These are phyloP conservation scores for Apis cerana DNA, from an alignment of 1,140 invertebrate genomes.

Conservation along the genomic window DNA sequence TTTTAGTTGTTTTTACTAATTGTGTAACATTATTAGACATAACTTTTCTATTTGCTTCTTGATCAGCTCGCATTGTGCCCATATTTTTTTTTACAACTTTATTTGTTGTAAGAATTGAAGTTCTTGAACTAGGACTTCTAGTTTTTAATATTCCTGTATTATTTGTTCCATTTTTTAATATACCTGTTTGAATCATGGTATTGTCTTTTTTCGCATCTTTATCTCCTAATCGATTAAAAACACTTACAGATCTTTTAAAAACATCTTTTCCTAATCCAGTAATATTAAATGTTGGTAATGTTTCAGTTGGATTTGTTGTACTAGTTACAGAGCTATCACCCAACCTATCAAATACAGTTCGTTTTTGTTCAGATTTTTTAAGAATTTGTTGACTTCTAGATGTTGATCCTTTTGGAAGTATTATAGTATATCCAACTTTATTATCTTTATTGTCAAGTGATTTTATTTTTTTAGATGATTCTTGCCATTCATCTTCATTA, in stretches of 20 bases:
- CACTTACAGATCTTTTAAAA: slow-evolving; percentile 73
- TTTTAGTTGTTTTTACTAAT: slow-evolving; percentile 68
- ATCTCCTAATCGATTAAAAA: slow-evolving; percentile 78
- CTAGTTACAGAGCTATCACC: slow-evolving; percentile 80
- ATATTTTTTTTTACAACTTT: slow-evolving; percentile 56
- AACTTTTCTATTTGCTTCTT: slow-evolving; percentile 73
- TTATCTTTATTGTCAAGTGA: slow-evolving; percentile 74
- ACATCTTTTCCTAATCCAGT: slow-evolving; percentile 76
- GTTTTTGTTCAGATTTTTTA: slow-evolving; percentile 76
- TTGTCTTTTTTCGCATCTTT: slow-evolving; percentile 74
- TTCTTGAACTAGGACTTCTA: slow-evolving; percentile 32
- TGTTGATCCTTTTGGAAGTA: slow-evolving; percentile 77
- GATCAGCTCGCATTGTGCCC: slow-evolving; percentile 80
- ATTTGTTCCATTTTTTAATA: slow-evolving; percentile 72
- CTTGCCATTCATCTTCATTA: slow-evolving; percentile 62
- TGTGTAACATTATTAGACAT: slow-evolving; percentile 65
- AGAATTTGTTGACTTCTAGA: slow-evolving; percentile 75
- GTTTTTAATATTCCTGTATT: slow-evolving; percentile 73
- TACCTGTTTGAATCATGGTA: slow-evolving; percentile 32
- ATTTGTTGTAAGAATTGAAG: slow-evolving; percentile 64
- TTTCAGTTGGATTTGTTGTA: slow-evolving; percentile 75
- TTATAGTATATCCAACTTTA: slow-evolving; percentile 78
- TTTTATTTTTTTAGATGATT: slow-evolving; percentile 64
- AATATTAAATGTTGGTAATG: slow-evolving; percentile 74
- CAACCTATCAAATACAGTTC: slow-evolving; percentile 79